Percentiles rank a stretch among this genome's conserved stretches.
phyloP scores from a whole-genome alignment of 2,888 invertebrate genomes.

The Meiosimyza platycephala region DNA sequence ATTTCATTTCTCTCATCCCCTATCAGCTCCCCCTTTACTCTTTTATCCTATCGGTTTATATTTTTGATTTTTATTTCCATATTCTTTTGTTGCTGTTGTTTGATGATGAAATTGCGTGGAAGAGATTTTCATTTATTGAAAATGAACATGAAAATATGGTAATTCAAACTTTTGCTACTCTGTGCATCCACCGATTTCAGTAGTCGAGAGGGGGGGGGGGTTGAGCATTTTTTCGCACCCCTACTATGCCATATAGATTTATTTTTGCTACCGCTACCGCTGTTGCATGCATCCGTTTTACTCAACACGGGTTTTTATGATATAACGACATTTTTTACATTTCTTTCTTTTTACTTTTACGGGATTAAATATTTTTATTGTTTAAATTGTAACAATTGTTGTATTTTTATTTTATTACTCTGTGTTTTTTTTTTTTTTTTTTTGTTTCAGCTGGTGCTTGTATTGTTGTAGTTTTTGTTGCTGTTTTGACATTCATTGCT shows the following conservation, averaged over 20 bases:
- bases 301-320: background rate
- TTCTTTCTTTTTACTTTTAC: conserved; percentile 39
- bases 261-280: background rate
- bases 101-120: conserved; percentile 57
- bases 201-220: too few species aligned
- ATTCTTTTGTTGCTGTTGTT: conserved; percentile 29
- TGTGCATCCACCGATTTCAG: background rate
- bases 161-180: conserved; percentile 24
- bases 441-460: background rate
- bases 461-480: conserved; percentile 19
- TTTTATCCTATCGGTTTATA: background rate
- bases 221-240: too few species aligned
- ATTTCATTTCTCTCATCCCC: background rate
- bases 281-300: conserved; percentile 1
- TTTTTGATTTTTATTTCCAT: conserved; percentile 33
- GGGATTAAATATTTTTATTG: conserved; percentile 48
- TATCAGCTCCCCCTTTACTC: background rate
- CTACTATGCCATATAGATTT: background rate
- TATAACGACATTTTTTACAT: conserved; percentile 36
- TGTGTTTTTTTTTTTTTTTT: background rate
- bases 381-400: conserved; percentile 31
- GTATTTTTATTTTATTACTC: background rate
- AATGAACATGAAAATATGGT: conserved; percentile 36
- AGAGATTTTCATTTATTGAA: conserved; percentile 49
- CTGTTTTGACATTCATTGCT: conserved; percentile 32